A percentile compares a stretch with the other conserved stretches of the same genome.
phyloP scores from a whole-genome alignment of 2,797 vertebrate species.

The Pelochelys cantorii region DNA sequence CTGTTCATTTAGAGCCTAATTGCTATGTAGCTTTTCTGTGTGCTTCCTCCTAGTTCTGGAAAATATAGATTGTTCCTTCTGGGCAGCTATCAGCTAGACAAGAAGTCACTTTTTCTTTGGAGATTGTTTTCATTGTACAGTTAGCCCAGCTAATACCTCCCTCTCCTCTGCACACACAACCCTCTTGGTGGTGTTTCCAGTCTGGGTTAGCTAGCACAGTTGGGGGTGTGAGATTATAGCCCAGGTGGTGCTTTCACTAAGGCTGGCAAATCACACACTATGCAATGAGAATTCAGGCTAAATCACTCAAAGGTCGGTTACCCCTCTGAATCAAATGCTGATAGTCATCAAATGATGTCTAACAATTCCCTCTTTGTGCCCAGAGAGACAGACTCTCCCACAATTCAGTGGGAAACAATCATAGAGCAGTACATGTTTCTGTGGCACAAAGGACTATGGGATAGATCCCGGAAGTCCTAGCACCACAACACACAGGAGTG shows the following conservation, averaged over 20 bases:
- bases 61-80: not conserved
- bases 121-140: too few species aligned
- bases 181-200: too few species aligned
- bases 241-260: not conserved
- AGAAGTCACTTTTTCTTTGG: not conserved
- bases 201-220: too few species aligned
- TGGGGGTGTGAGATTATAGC: not conserved
- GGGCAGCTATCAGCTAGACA: not conserved
- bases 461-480: not conserved
- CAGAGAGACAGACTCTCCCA: not conserved
- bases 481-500: not conserved
- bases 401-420: not conserved
- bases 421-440: not conserved
- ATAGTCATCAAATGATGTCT: not conserved
- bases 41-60: not conserved
- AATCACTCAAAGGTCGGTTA: not conserved
- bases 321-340: too few species aligned
- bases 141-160: too few species aligned
- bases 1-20: not conserved
- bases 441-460: not conserved
- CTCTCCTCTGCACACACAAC: too few species aligned
- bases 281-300: not conserved
- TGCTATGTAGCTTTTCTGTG: accelerated
- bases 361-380: not conserved
- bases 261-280: not conserved